A percentile compares a stretch with the other conserved stretches of the same genome.
phyloP scores from a whole-genome alignment of 2,797 vertebrate species.

The Siniperca obscura region DNA sequence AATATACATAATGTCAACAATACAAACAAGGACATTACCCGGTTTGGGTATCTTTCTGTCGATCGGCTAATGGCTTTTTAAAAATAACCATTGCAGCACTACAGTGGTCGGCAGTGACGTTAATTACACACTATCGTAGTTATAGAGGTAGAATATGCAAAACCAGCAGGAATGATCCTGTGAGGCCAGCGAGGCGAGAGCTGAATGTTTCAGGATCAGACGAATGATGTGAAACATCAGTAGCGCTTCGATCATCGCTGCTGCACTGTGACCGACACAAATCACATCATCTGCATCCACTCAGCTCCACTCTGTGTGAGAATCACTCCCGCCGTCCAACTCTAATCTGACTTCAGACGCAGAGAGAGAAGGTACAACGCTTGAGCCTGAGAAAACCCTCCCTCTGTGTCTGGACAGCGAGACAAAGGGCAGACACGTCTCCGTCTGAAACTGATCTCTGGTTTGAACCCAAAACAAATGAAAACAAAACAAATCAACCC shows the following conservation, averaged over 20 bases:
- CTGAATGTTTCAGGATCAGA: neutral
- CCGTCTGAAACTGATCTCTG: constrained; percentile 72
- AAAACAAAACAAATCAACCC: constrained; percentile 82
- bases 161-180: neutral
- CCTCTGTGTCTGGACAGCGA: constrained; percentile 8
- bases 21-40: too few relatives aligned
- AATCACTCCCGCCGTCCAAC: constrained; percentile 5
- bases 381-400: constrained; percentile 50
- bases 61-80: too few relatives aligned
- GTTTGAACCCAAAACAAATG: constrained; percentile 76
- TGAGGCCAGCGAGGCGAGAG: neutral
- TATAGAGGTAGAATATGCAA: neutral
- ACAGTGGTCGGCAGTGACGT: neutral
- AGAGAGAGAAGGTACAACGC: constrained; percentile 38
- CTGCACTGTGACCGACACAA: neutral
- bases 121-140: neutral
- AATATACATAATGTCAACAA: too few relatives aligned
- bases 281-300: constrained; percentile 46
- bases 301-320: constrained; percentile 44
- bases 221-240: neutral
- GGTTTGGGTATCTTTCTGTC: neutral
- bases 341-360: constrained; percentile 40
- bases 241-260: neutral
- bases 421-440: constrained; percentile 48
- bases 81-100: too few relatives aligned